These are phyloP conservation scores for Diplosoma virens DNA, from an alignment of 23 tunicate genomes.

Conservation along the genomic window DNA sequence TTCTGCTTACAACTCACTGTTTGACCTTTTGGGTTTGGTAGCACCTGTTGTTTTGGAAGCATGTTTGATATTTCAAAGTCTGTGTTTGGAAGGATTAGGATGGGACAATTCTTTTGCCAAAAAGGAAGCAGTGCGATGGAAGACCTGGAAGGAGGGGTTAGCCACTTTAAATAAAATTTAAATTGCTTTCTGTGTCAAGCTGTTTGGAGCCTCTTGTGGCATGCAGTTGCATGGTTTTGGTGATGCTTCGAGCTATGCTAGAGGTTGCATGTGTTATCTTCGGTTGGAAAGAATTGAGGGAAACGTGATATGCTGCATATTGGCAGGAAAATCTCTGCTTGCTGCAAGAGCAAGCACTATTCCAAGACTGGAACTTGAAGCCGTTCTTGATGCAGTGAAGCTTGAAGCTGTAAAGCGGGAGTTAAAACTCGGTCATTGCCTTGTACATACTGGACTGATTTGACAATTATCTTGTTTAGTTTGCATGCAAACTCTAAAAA, in stretches of 20 bases:
- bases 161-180: neutral
- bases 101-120: slow-evolving; percentile 26
- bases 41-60: slow-evolving; percentile 24
- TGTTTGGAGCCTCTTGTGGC: no score
- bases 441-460: slow-evolving; percentile 29
- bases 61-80: neutral
- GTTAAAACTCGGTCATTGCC: neutral
- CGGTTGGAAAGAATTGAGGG: neutral
- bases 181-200: no score
- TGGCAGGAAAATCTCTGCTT: slow-evolving; percentile 21
- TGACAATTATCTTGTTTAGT: neutral
- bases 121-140: neutral
- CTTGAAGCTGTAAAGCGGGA: neutral
- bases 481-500: neutral
- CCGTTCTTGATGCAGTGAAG: slow-evolving; percentile 8
- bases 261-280: slow-evolving; percentile 19
- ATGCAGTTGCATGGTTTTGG: slow-evolving; percentile 8
- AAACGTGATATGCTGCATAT: neutral
- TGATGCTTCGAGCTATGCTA: slow-evolving; percentile 12
- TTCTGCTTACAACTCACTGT: slow-evolving; percentile 6
- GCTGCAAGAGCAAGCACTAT: neutral
- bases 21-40: slow-evolving; percentile 35
- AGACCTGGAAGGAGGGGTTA: neutral
- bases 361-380: no score
- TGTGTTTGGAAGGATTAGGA: neutral